Evolutionary conservation across 2,113 vertebrate species (phyloP), one percentile per base, ranked within the genome.

Genomic region (Dipodomys merriami): DNA sequence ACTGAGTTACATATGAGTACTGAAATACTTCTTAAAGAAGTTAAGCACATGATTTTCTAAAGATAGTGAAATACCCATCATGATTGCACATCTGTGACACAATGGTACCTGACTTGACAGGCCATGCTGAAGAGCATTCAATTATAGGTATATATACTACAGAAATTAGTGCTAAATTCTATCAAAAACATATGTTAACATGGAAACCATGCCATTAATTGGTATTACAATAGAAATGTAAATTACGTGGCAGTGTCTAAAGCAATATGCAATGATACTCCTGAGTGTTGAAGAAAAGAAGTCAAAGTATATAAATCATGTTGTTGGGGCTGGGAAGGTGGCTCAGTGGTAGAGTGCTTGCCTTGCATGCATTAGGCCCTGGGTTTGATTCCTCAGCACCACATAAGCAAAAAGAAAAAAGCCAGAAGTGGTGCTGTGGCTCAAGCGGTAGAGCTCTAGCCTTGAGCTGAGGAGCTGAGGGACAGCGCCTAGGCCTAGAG

Each of bases 1-100:
- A 69, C 0, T 76, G 33, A 90, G 10, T 35, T 83, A 83, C 27
- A 79, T 7, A 76, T 53, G 27, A 68, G 11, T 8, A 77, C 62
- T 27, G 68, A 87, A 93, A 64, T 6, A 65, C 60, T 86, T 84
- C 85, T n/a, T 73, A 39, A 62, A 65, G 20, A 69, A 84, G 78
- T 74, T 83, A 72, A 72, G 69, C 7, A 71, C 25, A 44, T 65
- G 16, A 46, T 29, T 91, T 89, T 83, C 65, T 79, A 69, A 44
- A 18, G 35, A 23, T 77, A 85, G 6, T 84, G 65, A n/a, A 87
- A 30, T 25, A 84, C 44, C 33, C 25, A 79, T 81, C 10, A 65
- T 15, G 71, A 33, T 30, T 44, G 35, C 46, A 78, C 29, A 39
- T 79, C 12, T 67, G 13, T 30, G 30, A 65, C 44, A n/a, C 9